Evolutionary conservation across 2,888 invertebrate genomes (phyloP).

Genomic region (Cybosia mesomella): DNA sequence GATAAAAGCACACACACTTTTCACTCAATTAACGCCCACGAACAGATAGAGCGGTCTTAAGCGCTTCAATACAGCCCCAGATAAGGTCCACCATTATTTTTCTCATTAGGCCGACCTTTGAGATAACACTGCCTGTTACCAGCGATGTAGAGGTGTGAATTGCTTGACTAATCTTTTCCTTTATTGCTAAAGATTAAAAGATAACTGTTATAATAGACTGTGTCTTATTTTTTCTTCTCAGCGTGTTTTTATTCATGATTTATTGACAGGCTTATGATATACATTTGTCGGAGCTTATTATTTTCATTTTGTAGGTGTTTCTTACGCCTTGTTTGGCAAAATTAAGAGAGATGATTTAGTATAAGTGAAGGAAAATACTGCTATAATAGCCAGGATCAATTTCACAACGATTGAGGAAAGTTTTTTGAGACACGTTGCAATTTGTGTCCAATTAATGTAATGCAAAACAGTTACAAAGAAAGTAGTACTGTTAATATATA

Average conservation of each 20-base stretch:
- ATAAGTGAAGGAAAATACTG: neutral
- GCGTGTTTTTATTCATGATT: constrained; percentile 33
- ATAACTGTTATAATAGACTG: constrained; percentile 47
- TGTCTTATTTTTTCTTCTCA: constrained; percentile 36
- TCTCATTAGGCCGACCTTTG: constrained; percentile 51
- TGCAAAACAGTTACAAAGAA: no score
- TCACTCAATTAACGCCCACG: constrained; percentile 45
- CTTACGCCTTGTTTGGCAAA: neutral
- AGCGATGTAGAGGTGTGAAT: constrained; percentile 50
- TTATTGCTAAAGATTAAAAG: constrained; percentile 60
- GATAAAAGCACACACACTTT: constrained; percentile 50
- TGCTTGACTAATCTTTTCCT: constrained; percentile 57
- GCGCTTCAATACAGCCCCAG: constrained; percentile 40
- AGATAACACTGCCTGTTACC: constrained; percentile 53
- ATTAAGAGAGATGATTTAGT: neutral
- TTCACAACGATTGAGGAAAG: neutral
- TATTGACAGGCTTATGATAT: constrained; percentile 33
- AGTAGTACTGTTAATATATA: no score
- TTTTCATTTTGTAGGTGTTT: constrained; percentile 10
- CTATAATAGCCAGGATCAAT: neutral
- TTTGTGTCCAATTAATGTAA: neutral
- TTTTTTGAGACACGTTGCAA: neutral
- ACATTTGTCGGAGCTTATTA: constrained; percentile 9
- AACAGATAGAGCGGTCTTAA: constrained; percentile 48
- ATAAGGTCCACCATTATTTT: constrained; percentile 53